Evolutionary conservation across 2,888 invertebrate genomes (phyloP).

Genomic region (Cephus runcator): DNA sequence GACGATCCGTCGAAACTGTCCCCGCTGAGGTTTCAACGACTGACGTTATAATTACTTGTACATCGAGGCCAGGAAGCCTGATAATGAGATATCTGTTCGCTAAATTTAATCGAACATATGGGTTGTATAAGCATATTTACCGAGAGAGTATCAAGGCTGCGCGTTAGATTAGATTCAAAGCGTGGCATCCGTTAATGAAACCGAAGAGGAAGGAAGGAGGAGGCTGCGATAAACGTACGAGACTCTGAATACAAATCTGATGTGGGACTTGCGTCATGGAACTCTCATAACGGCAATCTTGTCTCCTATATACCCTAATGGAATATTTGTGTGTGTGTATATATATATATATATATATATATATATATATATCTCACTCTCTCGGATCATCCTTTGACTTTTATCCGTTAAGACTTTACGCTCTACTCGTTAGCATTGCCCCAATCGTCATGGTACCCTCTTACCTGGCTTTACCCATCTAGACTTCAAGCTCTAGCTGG

Average conservation of each 20-base stretch:
- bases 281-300: neutral
- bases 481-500: neutral
- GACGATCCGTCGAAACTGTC: neutral
- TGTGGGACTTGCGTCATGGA: neutral
- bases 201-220: neutral
- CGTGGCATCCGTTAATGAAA: neutral
- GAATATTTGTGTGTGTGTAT: neutral
- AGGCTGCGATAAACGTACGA: neutral
- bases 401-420: neutral
- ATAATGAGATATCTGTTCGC: constrained; percentile 19
- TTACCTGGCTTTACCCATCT: neutral
- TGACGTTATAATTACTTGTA: neutral
- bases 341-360: neutral
- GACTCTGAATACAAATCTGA: neutral
- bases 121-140: neutral
- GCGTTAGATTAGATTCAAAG: neutral
- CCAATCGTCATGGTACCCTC: neutral
- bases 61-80: neutral
- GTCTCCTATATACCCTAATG: neutral
- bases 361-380: neutral
- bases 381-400: neutral
- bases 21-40: neutral
- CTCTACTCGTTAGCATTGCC: neutral
- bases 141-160: neutral
- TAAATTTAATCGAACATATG: constrained; percentile 19